Evolutionary conservation across 2,888 invertebrate genomes (phyloP).

Genomic region (Anarsia innoxiella): DNA sequence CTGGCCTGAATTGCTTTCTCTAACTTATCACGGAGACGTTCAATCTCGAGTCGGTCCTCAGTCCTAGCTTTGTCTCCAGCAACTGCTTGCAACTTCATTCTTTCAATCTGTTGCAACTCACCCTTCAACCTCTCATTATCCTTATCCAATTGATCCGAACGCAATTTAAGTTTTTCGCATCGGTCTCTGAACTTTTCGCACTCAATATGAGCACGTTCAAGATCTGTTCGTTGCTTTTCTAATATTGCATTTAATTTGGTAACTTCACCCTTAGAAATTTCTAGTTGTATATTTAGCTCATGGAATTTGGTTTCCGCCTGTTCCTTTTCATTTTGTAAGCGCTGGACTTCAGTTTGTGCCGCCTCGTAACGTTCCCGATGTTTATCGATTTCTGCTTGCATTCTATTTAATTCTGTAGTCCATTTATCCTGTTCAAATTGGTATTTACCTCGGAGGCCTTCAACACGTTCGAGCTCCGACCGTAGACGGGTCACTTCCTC

Average conservation of each 20-base stretch:
- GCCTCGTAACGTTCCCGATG: constrained; percentile 85
- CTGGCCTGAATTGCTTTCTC: constrained; percentile 89
- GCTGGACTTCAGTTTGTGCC: constrained; percentile 83
- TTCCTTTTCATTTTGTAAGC: constrained; percentile 76
- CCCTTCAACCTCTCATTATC: constrained; percentile 68
- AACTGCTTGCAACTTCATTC: constrained; percentile 81
- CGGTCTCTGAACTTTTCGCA: constrained; percentile 91
- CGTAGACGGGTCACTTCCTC: constrained; percentile 79
- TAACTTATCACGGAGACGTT: constrained; percentile 88
- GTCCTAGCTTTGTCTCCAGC: constrained; percentile 79
- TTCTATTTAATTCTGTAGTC: constrained; percentile 81
- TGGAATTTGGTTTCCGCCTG: constrained; percentile 82
- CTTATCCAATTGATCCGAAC: constrained; percentile 81
- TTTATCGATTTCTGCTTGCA: constrained; percentile 83
- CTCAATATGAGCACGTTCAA: constrained; percentile 90
- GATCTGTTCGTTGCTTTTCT: constrained; percentile 86
- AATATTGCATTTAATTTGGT: constrained; percentile 82
- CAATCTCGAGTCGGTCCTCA: constrained; percentile 85
- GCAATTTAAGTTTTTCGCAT: constrained; percentile 87
- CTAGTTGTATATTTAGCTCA: constrained; percentile 87
- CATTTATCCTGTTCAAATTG: constrained; percentile 74
- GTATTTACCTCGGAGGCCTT: constrained; percentile 80
- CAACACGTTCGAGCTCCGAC: constrained; percentile 82
- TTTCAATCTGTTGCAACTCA: constrained; percentile 81
- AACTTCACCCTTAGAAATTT: constrained; percentile 85